Conservation (phyloP, 2,113 vertebrate species). For the Trichechus manatus region DNA sequence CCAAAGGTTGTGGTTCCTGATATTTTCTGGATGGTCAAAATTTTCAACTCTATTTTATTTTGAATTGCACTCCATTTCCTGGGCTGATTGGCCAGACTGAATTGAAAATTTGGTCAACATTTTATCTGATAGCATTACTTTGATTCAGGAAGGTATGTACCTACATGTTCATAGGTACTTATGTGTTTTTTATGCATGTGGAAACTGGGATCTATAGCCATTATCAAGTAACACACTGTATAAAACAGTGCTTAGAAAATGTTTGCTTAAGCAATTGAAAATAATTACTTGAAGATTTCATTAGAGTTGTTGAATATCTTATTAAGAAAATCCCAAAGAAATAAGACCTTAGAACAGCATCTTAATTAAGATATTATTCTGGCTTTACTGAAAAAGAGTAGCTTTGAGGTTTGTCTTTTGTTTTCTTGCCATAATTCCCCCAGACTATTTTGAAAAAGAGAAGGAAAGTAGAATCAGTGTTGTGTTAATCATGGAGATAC, state of each 20-base stretch:
- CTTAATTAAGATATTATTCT: neutral
- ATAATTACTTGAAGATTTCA: neutral
- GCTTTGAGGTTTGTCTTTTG: neutral
- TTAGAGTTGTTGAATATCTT: neutral
- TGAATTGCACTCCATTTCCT: neutral
- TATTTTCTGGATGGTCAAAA: conserved; percentile 18
- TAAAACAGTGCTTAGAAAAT: neutral
- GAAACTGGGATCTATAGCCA: neutral
- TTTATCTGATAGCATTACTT: conserved; percentile 6
- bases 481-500: neutral
- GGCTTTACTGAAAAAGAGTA: neutral
- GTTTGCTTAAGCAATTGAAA: neutral
- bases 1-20: conserved; percentile 3
- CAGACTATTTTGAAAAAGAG: neutral
- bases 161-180: no score
- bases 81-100: neutral
- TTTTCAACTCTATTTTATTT: neutral
- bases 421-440: neutral
- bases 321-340: neutral
- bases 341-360: neutral
- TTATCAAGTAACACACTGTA: neutral
- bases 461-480: neutral
- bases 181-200: neutral
- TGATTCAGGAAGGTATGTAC: neutral
- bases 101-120: neutral